These are phyloP conservation scores for Leistus spinibarbis DNA, from an alignment of 2,888 invertebrate genomes.

Conservation along the genomic window DNA sequence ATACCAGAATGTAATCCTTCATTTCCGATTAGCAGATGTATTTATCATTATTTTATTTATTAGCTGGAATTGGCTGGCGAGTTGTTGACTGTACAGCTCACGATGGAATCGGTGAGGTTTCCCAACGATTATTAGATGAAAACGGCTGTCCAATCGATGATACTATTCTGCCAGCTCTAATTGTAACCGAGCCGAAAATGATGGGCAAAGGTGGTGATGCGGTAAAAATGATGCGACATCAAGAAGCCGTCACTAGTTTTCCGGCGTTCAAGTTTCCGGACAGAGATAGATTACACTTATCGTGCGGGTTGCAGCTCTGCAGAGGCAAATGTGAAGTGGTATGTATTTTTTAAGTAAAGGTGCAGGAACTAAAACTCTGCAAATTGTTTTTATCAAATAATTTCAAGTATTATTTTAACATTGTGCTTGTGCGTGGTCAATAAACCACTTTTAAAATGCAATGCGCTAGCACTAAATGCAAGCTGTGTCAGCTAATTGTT, in stretches of 20 bases:
- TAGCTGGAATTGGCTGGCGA: constrained; percentile 74
- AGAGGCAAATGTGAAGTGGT: constrained; percentile 72
- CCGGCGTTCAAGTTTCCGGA: constrained; percentile 85
- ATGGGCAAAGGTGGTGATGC: constrained; percentile 50
- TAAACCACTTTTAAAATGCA: too few species aligned
- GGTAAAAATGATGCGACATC: constrained; percentile 54
- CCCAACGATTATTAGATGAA: constrained; percentile 74
- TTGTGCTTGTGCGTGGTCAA: too few species aligned
- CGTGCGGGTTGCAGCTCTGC: constrained; percentile 80
- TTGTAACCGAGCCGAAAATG: constrained; percentile 47
- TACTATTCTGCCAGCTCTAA: constrained; percentile 64
- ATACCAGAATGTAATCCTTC: neutral
- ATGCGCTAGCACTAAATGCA: too few species aligned
- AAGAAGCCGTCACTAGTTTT: constrained; percentile 66
- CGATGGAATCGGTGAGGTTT: constrained; percentile 77
- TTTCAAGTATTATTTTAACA: too few species aligned
- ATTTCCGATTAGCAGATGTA: too few species aligned
- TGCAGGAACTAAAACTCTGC: too few species aligned
- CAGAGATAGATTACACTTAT: constrained; percentile 74
- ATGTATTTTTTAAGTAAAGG: constrained; percentile 5
- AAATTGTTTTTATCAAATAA: too few species aligned
- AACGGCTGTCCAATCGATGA: constrained; percentile 78
- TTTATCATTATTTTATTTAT: constrained; percentile 46
- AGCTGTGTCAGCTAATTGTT: too few species aligned
- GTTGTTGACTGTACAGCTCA: constrained; percentile 79